Evolutionary conservation across 2,797 vertebrate species (phyloP).

Genomic region (Chanos chanos): DNA sequence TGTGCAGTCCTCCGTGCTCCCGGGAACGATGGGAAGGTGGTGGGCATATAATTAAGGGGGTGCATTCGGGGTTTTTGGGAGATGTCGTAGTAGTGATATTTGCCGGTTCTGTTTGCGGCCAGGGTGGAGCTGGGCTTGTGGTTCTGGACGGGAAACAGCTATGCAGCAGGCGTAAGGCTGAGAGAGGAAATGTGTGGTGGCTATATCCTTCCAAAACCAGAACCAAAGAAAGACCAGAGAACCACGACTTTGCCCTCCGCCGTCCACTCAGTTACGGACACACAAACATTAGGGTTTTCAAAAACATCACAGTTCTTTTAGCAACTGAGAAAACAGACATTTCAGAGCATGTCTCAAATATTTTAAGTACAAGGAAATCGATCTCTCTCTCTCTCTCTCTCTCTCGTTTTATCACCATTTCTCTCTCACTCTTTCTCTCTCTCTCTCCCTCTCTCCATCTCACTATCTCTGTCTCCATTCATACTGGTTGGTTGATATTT

Average conservation of each 20-base stretch:
- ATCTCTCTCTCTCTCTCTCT: too few relatives aligned
- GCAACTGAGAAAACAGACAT: too few relatives aligned
- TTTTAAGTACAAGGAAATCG: too few relatives aligned
- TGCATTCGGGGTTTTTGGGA: too few relatives aligned
- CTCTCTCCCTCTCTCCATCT: neutral
- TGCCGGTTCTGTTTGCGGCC: constrained; percentile 40
- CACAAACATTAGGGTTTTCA: neutral
- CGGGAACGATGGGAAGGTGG: constrained; percentile 41
- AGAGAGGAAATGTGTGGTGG: constrained; percentile 29
- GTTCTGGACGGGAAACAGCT: constrained; percentile 26
- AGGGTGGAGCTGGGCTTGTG: constrained; percentile 40
- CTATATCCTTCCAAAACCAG: constrained; percentile 1
- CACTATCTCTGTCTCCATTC: neutral
- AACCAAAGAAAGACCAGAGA: neutral
- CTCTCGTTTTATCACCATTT: too few relatives aligned
- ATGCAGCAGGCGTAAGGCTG: constrained; percentile 20
- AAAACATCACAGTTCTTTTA: too few relatives aligned
- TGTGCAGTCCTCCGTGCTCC: constrained; percentile 33
- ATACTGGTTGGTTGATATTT: too few relatives aligned
- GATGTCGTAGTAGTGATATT: constrained; percentile 39
- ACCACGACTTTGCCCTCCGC: neutral
- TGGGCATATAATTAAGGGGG: constrained; percentile 45
- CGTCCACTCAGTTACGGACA: neutral
- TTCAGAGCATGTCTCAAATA: too few relatives aligned
- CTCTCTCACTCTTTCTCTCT: neutral